Evolutionary conservation across 2,113 vertebrate genomes (phyloP).

Genomic region (Hiodon tergisus): DNA sequence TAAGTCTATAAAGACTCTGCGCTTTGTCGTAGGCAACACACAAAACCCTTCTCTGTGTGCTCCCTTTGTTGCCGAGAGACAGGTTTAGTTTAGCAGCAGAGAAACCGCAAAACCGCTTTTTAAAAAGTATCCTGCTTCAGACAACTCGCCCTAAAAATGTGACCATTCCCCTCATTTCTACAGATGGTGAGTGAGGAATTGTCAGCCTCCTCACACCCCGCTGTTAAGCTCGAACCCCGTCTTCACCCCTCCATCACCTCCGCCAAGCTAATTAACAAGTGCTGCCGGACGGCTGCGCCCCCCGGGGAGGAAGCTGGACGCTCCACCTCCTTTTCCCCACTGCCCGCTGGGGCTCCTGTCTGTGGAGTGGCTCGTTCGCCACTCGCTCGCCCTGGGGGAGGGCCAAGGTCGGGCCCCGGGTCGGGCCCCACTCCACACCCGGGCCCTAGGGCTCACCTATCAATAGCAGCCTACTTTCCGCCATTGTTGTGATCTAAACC

Average conservation of each 20-base stretch:
- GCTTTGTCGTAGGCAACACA: background rate
- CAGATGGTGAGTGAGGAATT: constrained; percentile 27
- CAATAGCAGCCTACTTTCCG: background rate
- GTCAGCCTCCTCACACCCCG: background rate
- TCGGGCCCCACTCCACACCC: constrained; percentile 40
- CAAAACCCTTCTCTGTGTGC: background rate
- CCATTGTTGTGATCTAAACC: no score
- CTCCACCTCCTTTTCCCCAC: constrained; percentile 3
- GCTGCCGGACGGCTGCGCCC: constrained; percentile 11
- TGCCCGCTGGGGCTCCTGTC: background rate
- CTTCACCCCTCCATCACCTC: constrained; percentile 40
- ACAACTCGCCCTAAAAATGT: background rate
- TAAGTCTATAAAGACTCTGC: background rate
- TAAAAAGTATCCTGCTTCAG: background rate
- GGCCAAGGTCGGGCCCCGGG: constrained; percentile 33
- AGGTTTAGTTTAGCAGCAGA: background rate
- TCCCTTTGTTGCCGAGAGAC: background rate
- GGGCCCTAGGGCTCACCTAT: background rate
- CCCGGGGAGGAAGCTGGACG: background rate
- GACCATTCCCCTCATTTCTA: constrained; percentile 4
- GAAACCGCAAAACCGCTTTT: background rate
- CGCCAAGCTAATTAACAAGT: constrained; percentile 40
- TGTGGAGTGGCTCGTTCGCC: background rate
- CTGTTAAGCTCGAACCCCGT: constrained; percentile 6
- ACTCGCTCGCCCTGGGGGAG: no score